Percentiles rank a stretch among this genome's conserved stretches.
Evolutionary conservation across 1,140 invertebrate species (phyloP).

Genomic region (Solenopsis invicta): DNA sequence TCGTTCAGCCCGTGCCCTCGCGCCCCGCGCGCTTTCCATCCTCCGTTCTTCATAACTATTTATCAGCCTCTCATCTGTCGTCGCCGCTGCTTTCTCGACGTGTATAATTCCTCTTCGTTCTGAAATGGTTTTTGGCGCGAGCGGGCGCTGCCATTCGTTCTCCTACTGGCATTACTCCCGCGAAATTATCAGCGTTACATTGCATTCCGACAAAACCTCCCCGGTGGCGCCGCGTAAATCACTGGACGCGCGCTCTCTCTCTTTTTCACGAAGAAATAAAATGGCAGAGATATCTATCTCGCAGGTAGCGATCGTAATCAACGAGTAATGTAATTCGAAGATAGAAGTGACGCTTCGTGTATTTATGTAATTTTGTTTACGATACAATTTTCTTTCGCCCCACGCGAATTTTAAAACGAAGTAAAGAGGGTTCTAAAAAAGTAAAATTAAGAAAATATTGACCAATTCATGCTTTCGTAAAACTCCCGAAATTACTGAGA

Average conservation of each 20-base stretch:
- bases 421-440: background rate
- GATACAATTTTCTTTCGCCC: background rate
- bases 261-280: constrained; percentile 10
- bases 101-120: constrained; percentile 67
- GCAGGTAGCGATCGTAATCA: constrained; percentile 13
- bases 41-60: constrained; percentile 33
- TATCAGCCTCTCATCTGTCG: constrained; percentile 52
- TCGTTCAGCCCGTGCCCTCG: background rate
- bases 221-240: constrained; percentile 39
- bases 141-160: constrained; percentile 16
- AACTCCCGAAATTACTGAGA: background rate
- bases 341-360: background rate
- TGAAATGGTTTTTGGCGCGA: constrained; percentile 68
- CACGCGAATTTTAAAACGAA: background rate
- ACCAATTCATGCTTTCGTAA: background rate
- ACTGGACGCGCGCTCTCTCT: background rate
- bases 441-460: background rate
- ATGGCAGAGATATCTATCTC: background rate
- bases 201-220: constrained; percentile 44
- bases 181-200: constrained; percentile 71
- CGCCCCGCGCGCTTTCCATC: background rate
- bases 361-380: background rate
- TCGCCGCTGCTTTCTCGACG: constrained; percentile 23
- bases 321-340: background rate
- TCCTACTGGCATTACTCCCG: constrained; percentile 58